phyloP scores from a whole-genome alignment of 1,140 invertebrate genomes.

The Teleopsis dalmanni region DNA sequence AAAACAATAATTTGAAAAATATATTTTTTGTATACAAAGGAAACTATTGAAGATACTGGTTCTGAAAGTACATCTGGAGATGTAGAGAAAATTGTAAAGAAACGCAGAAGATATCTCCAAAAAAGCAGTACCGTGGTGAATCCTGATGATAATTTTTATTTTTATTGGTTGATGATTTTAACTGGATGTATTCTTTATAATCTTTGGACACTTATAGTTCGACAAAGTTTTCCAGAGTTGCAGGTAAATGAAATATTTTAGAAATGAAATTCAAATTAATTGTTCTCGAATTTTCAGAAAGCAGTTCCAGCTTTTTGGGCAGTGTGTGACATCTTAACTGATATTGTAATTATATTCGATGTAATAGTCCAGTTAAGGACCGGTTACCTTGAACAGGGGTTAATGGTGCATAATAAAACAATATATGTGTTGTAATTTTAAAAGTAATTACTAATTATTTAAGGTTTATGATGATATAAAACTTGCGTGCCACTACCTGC shows the following conservation, averaged over 20 bases:
- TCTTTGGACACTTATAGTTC: conserved; percentile 89
- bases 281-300: conserved; percentile 45
- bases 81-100: conserved; percentile 51
- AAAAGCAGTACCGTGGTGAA: conserved; percentile 83
- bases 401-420: conserved; percentile 62
- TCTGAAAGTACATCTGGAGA: conserved; percentile 58
- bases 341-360: conserved; percentile 80
- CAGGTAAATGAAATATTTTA: conserved; percentile 59
- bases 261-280: not conserved
- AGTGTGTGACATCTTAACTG: conserved; percentile 72
- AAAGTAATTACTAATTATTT: too few species aligned
- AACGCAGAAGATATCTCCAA: conserved; percentile 56
- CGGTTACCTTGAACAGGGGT: conserved; percentile 90
- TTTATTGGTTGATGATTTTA: conserved; percentile 86
- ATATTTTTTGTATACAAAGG: too few species aligned
- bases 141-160: conserved; percentile 91
- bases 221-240: conserved; percentile 88
- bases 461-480: conserved; percentile 80
- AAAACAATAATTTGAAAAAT: too few species aligned
- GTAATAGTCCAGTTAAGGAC: conserved; percentile 86
- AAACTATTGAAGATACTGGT: conserved; percentile 57
- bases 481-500: conserved; percentile 79
- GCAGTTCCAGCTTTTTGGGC: conserved; percentile 68
- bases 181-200: conserved; percentile 89
- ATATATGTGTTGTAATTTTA: too few species aligned